Conservation (phyloP, 1,140 invertebrate genomes). For the Caenorhabditis briggsae region DNA sequence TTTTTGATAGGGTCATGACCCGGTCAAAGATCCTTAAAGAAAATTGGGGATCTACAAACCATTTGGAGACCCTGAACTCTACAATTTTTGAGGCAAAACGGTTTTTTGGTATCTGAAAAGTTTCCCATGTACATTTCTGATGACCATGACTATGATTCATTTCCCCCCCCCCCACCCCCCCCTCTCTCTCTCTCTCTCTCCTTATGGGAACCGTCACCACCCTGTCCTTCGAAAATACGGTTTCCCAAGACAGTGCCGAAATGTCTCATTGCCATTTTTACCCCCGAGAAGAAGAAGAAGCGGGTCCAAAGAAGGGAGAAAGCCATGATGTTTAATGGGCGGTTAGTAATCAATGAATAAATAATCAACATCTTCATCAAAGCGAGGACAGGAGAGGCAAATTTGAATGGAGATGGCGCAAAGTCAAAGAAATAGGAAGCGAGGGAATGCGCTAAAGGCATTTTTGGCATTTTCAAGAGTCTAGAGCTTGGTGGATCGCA, state of each 20-base stretch:
- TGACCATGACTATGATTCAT: slow-evolving; percentile 31
- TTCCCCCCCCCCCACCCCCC: too few relatives aligned
- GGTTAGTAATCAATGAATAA: slow-evolving; percentile 56
- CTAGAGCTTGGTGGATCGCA: too few relatives aligned
- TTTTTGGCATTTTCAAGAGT: too few relatives aligned
- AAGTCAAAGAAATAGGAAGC: too few relatives aligned
- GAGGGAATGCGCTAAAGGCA: too few relatives aligned
- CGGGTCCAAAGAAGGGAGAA: background rate
- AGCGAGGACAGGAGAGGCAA: background rate
- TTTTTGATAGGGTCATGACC: too few relatives aligned
- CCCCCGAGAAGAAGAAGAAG: background rate
- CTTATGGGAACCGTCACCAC: background rate
- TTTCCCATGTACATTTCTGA: slow-evolving; percentile 5
- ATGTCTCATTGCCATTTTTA: slow-evolving; percentile 52
- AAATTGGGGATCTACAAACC: too few relatives aligned
- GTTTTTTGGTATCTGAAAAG: background rate
- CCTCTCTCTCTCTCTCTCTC: too few relatives aligned
- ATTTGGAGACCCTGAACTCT: too few relatives aligned
- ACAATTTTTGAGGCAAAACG: too few relatives aligned
- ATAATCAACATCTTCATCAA: slow-evolving; percentile 30
- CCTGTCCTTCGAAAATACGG: background rate
- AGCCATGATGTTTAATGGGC: slow-evolving; percentile 17
- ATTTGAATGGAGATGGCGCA: too few relatives aligned
- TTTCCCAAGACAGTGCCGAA: slow-evolving; percentile 50
- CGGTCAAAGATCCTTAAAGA: too few relatives aligned